Conservation (phyloP, 2,113 vertebrate species). For the Syngnathoides biaculeatus region DNA sequence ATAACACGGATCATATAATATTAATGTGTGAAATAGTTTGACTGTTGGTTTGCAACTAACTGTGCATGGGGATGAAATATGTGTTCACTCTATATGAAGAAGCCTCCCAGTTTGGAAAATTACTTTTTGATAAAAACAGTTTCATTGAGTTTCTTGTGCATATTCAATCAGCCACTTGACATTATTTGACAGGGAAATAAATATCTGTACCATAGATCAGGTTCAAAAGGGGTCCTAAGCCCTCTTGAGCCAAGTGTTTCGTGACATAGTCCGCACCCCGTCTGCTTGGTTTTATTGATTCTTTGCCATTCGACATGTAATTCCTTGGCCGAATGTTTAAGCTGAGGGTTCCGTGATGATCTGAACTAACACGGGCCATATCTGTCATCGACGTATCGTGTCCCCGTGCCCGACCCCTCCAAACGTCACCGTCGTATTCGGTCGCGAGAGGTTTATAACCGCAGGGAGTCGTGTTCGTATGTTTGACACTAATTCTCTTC, state of each 20-base stretch:
- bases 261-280: neutral
- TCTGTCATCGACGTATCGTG: neutral
- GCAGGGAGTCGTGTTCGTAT: neutral
- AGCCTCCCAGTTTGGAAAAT: neutral
- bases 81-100: neutral
- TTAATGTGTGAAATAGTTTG: neutral
- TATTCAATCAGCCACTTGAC: neutral
- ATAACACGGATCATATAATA: neutral
- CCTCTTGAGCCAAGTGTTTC: neutral
- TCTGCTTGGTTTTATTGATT: neutral
- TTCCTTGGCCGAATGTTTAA: no score
- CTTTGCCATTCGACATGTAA: neutral
- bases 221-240: neutral
- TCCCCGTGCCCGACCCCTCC: neutral
- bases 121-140: neutral
- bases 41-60: neutral
- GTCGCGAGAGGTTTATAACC: no score
- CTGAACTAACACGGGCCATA: neutral
- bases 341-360: no score
- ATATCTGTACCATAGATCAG: neutral
- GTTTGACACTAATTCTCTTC: neutral
- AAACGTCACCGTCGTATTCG: neutral
- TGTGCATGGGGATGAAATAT: neutral
- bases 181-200: neutral
- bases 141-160: neutral